A percentile compares a stretch with the other conserved stretches of the same genome.
Evolutionary conservation across 2,888 invertebrate genomes (phyloP).

Genomic region (Cinara cedri): DNA sequence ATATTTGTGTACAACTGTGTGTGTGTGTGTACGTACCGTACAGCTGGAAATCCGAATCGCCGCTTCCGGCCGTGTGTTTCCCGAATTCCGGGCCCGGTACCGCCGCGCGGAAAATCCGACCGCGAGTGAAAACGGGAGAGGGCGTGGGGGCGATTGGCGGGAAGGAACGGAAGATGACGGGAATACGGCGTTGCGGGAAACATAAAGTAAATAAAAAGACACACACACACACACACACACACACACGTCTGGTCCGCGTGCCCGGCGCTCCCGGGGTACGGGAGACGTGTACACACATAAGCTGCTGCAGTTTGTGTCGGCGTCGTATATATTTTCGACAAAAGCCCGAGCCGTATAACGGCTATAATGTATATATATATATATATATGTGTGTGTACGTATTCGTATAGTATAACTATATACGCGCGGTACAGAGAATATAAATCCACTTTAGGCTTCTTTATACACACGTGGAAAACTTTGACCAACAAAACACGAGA

Average conservation of each 20-base stretch:
- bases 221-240: too few relatives aligned
- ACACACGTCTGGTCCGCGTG: too few relatives aligned
- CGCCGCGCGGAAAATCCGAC: not conserved
- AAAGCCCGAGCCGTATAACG: not conserved
- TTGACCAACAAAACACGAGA: slow-evolving; percentile 15
- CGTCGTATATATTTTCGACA: too few relatives aligned
- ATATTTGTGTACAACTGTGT: too few relatives aligned
- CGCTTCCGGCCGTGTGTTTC: too few relatives aligned
- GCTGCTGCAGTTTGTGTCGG: too few relatives aligned
- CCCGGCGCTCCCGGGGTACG: not conserved
- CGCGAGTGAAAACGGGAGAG: not conserved
- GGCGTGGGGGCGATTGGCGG: not conserved
- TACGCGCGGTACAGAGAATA: slow-evolving; percentile 2
- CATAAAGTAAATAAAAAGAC: slow-evolving; percentile 18
- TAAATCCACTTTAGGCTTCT: slow-evolving; percentile 48
- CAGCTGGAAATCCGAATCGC: too few relatives aligned
- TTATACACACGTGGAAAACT: not conserved
- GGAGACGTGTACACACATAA: too few relatives aligned
- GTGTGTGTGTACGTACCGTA: too few relatives aligned
- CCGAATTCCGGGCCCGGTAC: too few relatives aligned
- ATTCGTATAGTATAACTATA: too few relatives aligned
- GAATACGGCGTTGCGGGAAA: not conserved
- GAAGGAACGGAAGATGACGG: not conserved
- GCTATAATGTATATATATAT: too few relatives aligned
- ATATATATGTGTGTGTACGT: not conserved